Percentiles rank a stretch among this genome's conserved stretches.
phyloP scores from a whole-genome alignment of 2,113 vertebrate genomes.

The Isichthys henryi region DNA sequence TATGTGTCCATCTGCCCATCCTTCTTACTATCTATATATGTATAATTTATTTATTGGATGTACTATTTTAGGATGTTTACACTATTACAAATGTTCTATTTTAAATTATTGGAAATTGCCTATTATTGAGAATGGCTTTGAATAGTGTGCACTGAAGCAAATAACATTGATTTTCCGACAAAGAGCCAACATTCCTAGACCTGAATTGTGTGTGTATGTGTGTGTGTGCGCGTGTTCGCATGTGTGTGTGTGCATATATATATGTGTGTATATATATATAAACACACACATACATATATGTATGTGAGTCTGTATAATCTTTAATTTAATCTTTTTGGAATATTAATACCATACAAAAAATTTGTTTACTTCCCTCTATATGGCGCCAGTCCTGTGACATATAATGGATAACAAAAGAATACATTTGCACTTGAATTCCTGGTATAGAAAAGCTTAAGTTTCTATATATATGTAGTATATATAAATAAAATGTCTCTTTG shows the following conservation, averaged over 20 bases:
- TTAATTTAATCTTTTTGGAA: not conserved
- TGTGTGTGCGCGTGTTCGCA: not conserved
- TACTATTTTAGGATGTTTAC: slow-evolving; percentile 20
- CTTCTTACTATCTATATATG: not conserved
- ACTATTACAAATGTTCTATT: slow-evolving; percentile 21
- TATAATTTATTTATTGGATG: slow-evolving; percentile 15
- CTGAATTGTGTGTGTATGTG: not conserved
- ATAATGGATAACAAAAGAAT: slow-evolving; percentile 11
- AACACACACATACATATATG: not conserved
- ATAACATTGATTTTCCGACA: slow-evolving; percentile 6
- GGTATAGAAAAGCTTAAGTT: slow-evolving; percentile 17
- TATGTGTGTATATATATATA: not conserved
- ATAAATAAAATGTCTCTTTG: slow-evolving; percentile 19
- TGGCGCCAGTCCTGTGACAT: not conserved
- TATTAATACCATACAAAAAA: not conserved
- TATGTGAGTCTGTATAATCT: not conserved
- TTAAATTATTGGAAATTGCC: slow-evolving; percentile 12
- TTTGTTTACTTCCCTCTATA: slow-evolving; percentile 3
- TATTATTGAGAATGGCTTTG: slow-evolving; percentile 19
- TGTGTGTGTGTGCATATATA: not conserved
- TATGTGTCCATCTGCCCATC: slow-evolving; percentile 6
- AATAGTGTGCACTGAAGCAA: slow-evolving; percentile 7
- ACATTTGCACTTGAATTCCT: slow-evolving; percentile 19
- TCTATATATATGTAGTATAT: slow-evolving; percentile 25
- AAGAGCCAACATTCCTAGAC: slow-evolving; percentile 1